A percentile compares a stretch with the other conserved stretches of the same genome.
Evolutionary conservation across 2,113 vertebrate species (phyloP).

Genomic region (Dolichallabes microphthalmus): DNA sequence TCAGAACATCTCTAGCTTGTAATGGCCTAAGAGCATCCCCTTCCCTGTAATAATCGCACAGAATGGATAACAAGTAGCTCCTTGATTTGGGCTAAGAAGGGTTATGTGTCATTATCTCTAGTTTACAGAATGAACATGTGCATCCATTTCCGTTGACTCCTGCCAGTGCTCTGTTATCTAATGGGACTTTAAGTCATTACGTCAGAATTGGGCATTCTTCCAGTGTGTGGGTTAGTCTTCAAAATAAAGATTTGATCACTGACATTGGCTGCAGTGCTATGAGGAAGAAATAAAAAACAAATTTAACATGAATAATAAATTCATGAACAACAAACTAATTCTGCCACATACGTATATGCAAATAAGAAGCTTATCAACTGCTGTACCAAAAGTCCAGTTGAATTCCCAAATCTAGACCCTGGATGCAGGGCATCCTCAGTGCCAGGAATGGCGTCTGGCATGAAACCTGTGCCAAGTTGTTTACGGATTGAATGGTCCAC

Average conservation of each 20-base stretch:
- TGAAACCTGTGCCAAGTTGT: too few species aligned
- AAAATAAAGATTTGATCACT: neutral
- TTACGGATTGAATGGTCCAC: too few species aligned
- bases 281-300: neutral
- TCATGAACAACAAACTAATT: neutral
- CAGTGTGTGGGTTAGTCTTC: neutral
- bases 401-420: too few species aligned
- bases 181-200: constrained; percentile 6
- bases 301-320: neutral
- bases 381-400: too few species aligned
- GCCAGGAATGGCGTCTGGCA: too few species aligned
- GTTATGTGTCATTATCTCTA: neutral
- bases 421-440: too few species aligned
- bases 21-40: neutral
- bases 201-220: neutral
- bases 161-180: constrained; percentile 8
- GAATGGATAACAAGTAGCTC: neutral
- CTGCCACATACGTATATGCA: neutral
- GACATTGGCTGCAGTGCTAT: neutral
- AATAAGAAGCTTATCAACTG: too few species aligned
- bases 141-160: neutral
- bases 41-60: neutral
- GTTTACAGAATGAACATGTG: neutral
- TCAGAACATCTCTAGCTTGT: neutral
- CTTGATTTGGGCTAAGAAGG: neutral